Conservation (phyloP, 2,797 vertebrate species). For the Acipenser transmontanus region DNA sequence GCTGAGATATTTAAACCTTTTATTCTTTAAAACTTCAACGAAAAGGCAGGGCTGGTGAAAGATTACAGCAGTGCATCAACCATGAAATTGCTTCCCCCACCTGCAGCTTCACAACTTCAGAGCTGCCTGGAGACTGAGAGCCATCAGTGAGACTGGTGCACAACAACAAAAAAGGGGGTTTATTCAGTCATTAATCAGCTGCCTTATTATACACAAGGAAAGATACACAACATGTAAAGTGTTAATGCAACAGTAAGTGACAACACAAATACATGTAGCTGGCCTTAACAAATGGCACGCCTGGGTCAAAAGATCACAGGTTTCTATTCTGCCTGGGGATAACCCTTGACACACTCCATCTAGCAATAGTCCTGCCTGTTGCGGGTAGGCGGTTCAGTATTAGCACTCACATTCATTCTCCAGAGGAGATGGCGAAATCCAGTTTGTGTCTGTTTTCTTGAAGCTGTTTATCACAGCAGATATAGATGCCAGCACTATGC, state of each 20-base stretch:
- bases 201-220: no score
- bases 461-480: no score
- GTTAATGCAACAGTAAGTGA: no score
- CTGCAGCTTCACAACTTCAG: slow-evolving; percentile 53
- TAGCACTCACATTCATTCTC: not conserved
- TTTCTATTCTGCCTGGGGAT: slow-evolving; percentile 30
- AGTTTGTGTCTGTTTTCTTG: no score
- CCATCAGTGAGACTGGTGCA: slow-evolving; percentile 45
- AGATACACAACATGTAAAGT: no score
- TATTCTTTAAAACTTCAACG: slow-evolving; percentile 66
- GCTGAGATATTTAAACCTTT: slow-evolving; percentile 55
- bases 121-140: slow-evolving; percentile 30
- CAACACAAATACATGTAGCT: no score
- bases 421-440: no score
- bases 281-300: slow-evolving; percentile 16
- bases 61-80: slow-evolving; percentile 64
- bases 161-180: slow-evolving; percentile 48
- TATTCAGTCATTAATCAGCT: not conserved
- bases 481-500: no score
- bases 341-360: slow-evolving; percentile 25
- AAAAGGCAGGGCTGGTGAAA: slow-evolving; percentile 61
- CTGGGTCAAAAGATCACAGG: slow-evolving; percentile 32
- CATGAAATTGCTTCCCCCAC: slow-evolving; percentile 77
- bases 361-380: slow-evolving; percentile 12
- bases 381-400: slow-evolving; percentile 4